Percentiles rank a stretch among this genome's conserved stretches.
Conservation (phyloP, 2,113 vertebrate species). For the Brachyhypopomus occidentalis region DNA sequence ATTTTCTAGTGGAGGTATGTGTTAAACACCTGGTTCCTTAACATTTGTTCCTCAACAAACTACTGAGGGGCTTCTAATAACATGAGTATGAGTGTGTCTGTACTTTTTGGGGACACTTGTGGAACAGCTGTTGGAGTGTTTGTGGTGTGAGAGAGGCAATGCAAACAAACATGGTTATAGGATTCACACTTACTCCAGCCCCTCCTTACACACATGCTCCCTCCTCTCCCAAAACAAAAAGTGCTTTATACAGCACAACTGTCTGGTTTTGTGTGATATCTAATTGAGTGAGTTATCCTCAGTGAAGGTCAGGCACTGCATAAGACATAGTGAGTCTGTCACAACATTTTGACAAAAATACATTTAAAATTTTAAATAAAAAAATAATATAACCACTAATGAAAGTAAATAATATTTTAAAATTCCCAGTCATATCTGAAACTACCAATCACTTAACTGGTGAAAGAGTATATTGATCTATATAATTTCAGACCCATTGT, state of each 20-base stretch:
- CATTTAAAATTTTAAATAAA: no score
- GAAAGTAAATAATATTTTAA: no score
- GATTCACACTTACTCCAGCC: no score
- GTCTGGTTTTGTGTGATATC: neutral
- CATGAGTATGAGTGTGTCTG: neutral
- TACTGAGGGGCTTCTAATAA: neutral
- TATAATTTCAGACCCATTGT: constrained; percentile 42
- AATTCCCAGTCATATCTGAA: neutral
- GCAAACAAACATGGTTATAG: no score
- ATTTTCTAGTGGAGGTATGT: constrained; percentile 12
- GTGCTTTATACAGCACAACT: neutral
- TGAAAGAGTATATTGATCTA: neutral
- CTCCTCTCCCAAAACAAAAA: neutral
- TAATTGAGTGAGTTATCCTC: no score
- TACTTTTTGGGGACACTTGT: neutral
- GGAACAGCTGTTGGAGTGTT: constrained; percentile 28
- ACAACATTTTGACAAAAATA: no score
- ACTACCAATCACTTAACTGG: neutral
- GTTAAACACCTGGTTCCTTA: constrained; percentile 21
- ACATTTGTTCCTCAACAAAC: neutral
- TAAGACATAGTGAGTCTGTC: no score
- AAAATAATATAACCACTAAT: no score
- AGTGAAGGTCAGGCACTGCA: no score
- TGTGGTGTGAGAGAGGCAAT: neutral
- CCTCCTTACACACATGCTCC: neutral